Evolutionary conservation across 2,113 vertebrate genomes (phyloP), one percentile per base, ranked within the genome.

Genomic region (Cyprinus carpio): DNA sequence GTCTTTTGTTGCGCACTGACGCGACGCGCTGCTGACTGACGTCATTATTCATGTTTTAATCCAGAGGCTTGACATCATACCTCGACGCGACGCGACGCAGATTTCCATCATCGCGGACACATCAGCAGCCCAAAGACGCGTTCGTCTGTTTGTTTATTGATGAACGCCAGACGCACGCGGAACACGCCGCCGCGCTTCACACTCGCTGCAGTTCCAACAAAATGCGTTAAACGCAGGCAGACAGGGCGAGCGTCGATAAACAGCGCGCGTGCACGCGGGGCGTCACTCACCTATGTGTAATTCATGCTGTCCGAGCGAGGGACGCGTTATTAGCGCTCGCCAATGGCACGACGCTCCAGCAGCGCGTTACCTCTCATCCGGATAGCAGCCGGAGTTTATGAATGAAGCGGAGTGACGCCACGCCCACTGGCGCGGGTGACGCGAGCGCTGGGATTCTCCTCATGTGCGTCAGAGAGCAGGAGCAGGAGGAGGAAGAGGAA

Each of bases 381-480:
- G 90, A 92, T 90, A 84, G 90, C 65, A 86, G 92, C 87, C 85
- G 90, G 91, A 95, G 92, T 96, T 82, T 95, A 96, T 95, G 95
- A 95, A 95, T 95, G 94, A 94, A 95, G 89, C 87, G 90, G 91
- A 89, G 89, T 89, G 90, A 90, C 58, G 93, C 93, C 93, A 94
- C 95, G 87, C 95, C 94, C 93, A 95, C 95, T 85, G 90, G 88
- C 25, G 76, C 5, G 60, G 10, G 6, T 81, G 85, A 85, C 18
- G 75, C 81, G 75, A 40, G 58, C 64, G 69, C 76, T 75, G 87
- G 87, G 87, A 87, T 87, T 89, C 87, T 78, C 79, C 67, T 71
- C 67, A 29, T 71, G 75, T 82, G 81, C 81, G 81, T 82, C 81
- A 82, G 27, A 34, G 67, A 40, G 13, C 11, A 67, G 13, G 81